Base-by-base conservation (phyloP, 2,888 invertebrate species). In the Sinhomidia bicolor region DNA sequence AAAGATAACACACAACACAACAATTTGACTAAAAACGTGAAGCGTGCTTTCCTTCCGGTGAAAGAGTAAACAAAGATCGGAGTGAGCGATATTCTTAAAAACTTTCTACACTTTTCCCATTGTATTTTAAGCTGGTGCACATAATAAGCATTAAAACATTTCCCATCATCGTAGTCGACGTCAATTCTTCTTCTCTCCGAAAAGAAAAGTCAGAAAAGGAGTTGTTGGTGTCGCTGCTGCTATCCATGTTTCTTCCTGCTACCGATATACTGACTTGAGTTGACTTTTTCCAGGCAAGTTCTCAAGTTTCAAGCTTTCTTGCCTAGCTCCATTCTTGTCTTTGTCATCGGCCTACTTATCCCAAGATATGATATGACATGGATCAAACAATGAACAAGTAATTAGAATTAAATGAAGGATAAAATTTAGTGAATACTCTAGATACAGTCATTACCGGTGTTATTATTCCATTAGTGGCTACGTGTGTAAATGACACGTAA, bases 21-120 rank as follows among this genome's bases (percentile, higher is more conserved):
- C 76, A 82, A 88, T 88, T 88, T 88, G 87, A 82, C 82, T 81
- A 78, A 86, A 81, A 88, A 82, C 76, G 78, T 88, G 82, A 88
- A 85, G 74, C 74, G 76, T 88, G 87, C 76, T 82, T 78, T 88
- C 87, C 87, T 88, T 88, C 87, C 87, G 78, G 87, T 88, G 76
- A 88, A 88, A 88, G 82, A 78, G 82, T 82, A 74, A 82, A 76
- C 74, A 82, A 78, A 88, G 85, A 79, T 85, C 36, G 29, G 68
- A 79, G 79, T 54, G 85, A 57, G 26, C 29, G 79, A 80, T 85
- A 80, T 68, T 79, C 54, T 14, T 5, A 79, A 79, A 65, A 85
- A 68, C 79, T 79, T 85, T 41, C 32, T 32, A 29, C 17, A 17
- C 36, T 78, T 78, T 54, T 17, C 32, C n/a, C 36, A 57, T 78